Evolutionary conservation across 2,113 vertebrate genomes (phyloP).

Genomic region (Campylomormyrus numenius): DNA sequence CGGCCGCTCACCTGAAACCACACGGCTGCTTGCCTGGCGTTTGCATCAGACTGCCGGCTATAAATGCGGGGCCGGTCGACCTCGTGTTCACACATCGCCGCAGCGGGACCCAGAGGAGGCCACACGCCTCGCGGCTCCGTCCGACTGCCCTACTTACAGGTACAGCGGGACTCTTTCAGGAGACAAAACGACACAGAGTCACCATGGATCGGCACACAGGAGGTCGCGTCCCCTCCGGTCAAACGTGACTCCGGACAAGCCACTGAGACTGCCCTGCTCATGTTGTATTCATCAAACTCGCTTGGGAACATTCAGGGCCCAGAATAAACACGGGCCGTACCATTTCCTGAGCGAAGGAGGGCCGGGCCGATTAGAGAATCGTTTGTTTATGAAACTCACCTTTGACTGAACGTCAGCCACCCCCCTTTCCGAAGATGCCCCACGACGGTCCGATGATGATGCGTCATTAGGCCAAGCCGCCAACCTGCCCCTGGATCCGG

Average conservation of each 20-base stretch:
- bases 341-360: neutral
- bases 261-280: neutral
- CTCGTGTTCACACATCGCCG: neutral
- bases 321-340: neutral
- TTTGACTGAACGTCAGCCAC: neutral
- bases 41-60: conserved; percentile 5
- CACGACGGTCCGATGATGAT: neutral
- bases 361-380: neutral
- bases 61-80: neutral
- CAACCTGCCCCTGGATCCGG: neutral
- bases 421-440: neutral
- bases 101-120: neutral
- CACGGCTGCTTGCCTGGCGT: neutral
- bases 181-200: neutral
- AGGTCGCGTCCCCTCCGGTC: neutral
- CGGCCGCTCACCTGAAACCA: neutral
- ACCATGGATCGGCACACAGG: neutral
- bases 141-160: neutral
- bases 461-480: neutral
- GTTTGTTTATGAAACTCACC: neutral
- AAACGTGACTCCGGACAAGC: neutral
- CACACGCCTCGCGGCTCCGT: neutral
- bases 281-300: neutral
- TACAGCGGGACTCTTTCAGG: neutral
- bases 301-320: neutral